Evolutionary conservation across 2,797 vertebrate species (phyloP), one percentile per base, ranked within the genome.

Genomic region (Cossypha polioptera): DNA sequence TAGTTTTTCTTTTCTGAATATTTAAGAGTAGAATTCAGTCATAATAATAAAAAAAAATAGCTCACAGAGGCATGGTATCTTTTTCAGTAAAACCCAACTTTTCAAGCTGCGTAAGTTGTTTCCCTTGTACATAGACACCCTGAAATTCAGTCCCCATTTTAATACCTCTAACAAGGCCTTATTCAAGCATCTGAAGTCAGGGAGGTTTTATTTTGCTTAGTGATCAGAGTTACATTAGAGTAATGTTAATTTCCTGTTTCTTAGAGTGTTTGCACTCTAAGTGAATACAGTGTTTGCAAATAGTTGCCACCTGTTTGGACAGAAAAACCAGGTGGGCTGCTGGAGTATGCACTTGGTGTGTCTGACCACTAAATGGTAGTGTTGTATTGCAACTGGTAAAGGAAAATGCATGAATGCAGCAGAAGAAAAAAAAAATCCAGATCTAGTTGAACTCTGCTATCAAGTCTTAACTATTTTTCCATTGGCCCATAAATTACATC

Each of bases 281-380:
- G 15, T 28, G 16, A 71, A n/a, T 65, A 24, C 1, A 12, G 20
- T 48, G 7, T 85, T 91, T 68, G 58, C 33, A 91, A 79, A 83
- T 38, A 74, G 17, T 42, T 81, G 5, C 58, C 47, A 47, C 57
- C 51, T 85, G 28, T 83, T 67, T n/a, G 24, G 36, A 38, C 22
- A 69, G 16, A 59, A 59, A 69, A 54, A 45, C 47, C 35, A 8
- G 6, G 36, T 68, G 65, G 43, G 50, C 43, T 88, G 48, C 67
- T 91, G 31, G 26, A 72, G 36, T 47, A 53, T 0, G 68, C 80
- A 89, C 18, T 97, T 96, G 31, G 26, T 5, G 1, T 48, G 24
- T 93, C 75, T 97, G 86, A 48, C 97, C 95, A 94, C 94, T 87
- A 73, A 96, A 96, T 0, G 95, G 93, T 95, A 73, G 91, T 89